Evolutionary conservation across 2,888 invertebrate species (phyloP), one percentile per base, ranked within the genome.

Genomic region (Cataglyphis altisquamis): DNA sequence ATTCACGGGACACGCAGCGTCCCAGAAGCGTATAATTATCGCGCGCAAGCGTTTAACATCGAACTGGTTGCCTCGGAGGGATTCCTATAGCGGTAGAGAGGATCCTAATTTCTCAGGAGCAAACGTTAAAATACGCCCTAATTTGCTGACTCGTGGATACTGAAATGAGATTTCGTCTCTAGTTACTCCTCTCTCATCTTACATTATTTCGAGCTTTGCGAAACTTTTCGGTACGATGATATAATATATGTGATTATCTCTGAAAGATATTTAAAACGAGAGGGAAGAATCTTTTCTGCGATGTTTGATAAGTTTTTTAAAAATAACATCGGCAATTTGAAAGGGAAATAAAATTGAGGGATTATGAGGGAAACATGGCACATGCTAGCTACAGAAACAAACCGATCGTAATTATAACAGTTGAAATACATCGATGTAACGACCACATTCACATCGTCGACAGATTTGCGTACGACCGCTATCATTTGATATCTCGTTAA

Each of bases 1-100:
- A 90, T 91, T 88, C 89, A 82, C 48, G 73, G 83, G 81, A 89
- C 84, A 84, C 78, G 87, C 85, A 85, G 86, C 81, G 84, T 87
- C 75, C 87, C 84, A 84, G 85, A 80, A 87, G 83, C 85, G 88
- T 82, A 84, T 89, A 88, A 91, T 91, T 90, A 90, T 86, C 84
- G 85, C 84, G 81, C 62, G 82, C 84, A 82, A 81, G 84, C 84
- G 73, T 63, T 78, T 67, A 74, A 10, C 87, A 84, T 87, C 83
- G 84, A 77, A 67, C 83, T 70, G 45, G 57, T 48, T 82, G 73
- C 29, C 81, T 72, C 60, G 62, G 29, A 77, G 83, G 72, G 29
- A 85, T 73, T 55, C 66, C 72, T 68, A 67, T 80, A 45, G 45
- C 57, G 1, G 52, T 39, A 57, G 36, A 55, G 74, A 67, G 52